These are phyloP conservation scores for Ophion ellenae DNA, from an alignment of 2,888 invertebrate species.

Conservation along the genomic window DNA sequence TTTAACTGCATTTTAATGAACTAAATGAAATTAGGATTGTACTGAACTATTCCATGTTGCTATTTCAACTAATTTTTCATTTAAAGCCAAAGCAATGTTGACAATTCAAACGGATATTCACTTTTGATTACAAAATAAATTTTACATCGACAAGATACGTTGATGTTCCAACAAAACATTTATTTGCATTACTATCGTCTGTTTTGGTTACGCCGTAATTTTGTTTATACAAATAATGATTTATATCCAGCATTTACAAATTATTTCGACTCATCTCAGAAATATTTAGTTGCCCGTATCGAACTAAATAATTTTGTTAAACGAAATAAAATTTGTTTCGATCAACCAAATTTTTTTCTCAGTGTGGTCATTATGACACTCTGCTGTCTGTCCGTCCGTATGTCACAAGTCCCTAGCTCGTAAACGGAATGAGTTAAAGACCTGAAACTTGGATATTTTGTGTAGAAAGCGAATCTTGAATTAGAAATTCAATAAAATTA, in stretches of 20 bases:
- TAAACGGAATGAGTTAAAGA: too few species aligned
- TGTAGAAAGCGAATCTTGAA: too few species aligned
- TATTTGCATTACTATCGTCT: constrained; percentile 1
- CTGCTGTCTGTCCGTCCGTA: too few species aligned
- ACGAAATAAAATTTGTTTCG: constrained; percentile 11
- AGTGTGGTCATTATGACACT: too few species aligned
- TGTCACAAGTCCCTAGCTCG: too few species aligned
- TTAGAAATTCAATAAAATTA: too few species aligned
- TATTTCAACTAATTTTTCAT: constrained; percentile 13
- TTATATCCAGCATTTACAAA: constrained; percentile 9
- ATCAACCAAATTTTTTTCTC: constrained; percentile 22
- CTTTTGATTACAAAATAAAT: not conserved
- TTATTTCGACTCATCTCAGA: not conserved
- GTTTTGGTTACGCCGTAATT: not conserved
- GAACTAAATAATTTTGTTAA: constrained; percentile 24
- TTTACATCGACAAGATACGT: constrained; percentile 1
- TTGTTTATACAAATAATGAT: constrained; percentile 8
- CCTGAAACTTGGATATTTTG: too few species aligned
- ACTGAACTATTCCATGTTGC: constrained; percentile 17
- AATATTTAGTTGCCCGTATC: constrained; percentile 16
- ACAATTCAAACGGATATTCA: not conserved
- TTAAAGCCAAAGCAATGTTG: not conserved
- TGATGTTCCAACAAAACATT: constrained; percentile 15
- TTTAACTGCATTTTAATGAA: not conserved
- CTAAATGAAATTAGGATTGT: not conserved